These are phyloP conservation scores for Myxocyprinus asiaticus DNA, from an alignment of 2,113 vertebrate species.

Conservation along the genomic window DNA sequence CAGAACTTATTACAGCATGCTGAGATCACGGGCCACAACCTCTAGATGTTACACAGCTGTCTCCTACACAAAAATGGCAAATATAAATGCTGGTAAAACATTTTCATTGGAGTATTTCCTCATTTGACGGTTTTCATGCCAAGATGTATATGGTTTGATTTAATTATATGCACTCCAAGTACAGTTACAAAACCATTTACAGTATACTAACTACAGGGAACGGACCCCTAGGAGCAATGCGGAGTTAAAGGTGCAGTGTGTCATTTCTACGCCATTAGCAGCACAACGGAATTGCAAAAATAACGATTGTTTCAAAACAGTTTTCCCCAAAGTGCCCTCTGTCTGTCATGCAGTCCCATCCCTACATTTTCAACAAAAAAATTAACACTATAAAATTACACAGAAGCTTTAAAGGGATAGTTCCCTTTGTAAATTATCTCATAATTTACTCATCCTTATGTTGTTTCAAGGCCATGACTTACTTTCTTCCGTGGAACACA, in stretches of 20 bases:
- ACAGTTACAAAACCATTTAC: background rate
- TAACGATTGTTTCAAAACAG: too few species aligned
- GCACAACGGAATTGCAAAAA: too few species aligned
- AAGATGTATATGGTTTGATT: background rate
- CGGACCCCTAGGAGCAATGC: background rate
- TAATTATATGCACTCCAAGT: background rate
- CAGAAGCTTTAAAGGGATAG: too few species aligned
- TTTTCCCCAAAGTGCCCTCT: too few species aligned
- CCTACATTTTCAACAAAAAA: too few species aligned
- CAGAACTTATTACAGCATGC: slow-evolving; percentile 50
- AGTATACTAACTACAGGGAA: background rate
- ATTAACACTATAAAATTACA: too few species aligned
- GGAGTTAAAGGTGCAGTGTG: background rate
- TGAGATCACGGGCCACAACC: slow-evolving; percentile 37
- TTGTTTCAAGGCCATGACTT: too few species aligned
- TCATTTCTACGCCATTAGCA: background rate
- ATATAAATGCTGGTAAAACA: slow-evolving; percentile 28
- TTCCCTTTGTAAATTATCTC: too few species aligned
- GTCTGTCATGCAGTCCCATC: too few species aligned
- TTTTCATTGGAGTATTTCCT: slow-evolving; percentile 6
- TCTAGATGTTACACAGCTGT: background rate
- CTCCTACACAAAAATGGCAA: slow-evolving; percentile 28
- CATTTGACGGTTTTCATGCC: background rate
- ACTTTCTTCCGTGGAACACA: too few species aligned
- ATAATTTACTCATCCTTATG: too few species aligned